These are phyloP conservation scores for Ganaspis brasiliensis DNA, from an alignment of 2,888 invertebrate species.

Conservation along the genomic window DNA sequence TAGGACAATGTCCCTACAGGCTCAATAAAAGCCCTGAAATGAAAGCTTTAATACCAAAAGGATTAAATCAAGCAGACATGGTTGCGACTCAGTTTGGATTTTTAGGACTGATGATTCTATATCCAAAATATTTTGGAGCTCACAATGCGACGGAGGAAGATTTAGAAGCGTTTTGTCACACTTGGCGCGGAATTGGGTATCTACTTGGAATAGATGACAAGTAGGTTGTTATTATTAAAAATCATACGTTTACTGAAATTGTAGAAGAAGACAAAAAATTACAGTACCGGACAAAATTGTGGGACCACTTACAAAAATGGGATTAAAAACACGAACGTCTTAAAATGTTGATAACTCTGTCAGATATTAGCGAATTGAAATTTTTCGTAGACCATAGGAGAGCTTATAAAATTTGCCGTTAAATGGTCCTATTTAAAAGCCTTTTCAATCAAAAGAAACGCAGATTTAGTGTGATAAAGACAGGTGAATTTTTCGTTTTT, in stretches of 20 bases:
- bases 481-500: too few relatives aligned
- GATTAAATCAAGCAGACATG: slow-evolving; percentile 82
- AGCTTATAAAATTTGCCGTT: too few relatives aligned
- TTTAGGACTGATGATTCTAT: slow-evolving; percentile 80
- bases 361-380: too few relatives aligned
- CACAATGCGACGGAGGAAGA: slow-evolving; percentile 78
- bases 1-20: slow-evolving; percentile 65
- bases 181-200: slow-evolving; percentile 82
- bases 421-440: too few relatives aligned
- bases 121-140: slow-evolving; percentile 79
- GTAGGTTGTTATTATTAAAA: slow-evolving; percentile 63
- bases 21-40: not conserved
- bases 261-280: too few relatives aligned
- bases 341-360: too few relatives aligned
- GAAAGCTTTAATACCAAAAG: not conserved
- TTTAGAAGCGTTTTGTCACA: slow-evolving; percentile 82
- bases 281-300: too few relatives aligned
- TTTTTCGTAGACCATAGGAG: too few relatives aligned
- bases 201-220: slow-evolving; percentile 80
- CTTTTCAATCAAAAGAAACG: too few relatives aligned
- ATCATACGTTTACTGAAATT: not conserved
- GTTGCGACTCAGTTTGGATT: slow-evolving; percentile 82
- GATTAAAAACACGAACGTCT: too few relatives aligned
- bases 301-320: too few relatives aligned
- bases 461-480: too few relatives aligned